Evolutionary conservation across 2,797 vertebrate species (phyloP).

Genomic region (Adrianichthys oophorus): DNA sequence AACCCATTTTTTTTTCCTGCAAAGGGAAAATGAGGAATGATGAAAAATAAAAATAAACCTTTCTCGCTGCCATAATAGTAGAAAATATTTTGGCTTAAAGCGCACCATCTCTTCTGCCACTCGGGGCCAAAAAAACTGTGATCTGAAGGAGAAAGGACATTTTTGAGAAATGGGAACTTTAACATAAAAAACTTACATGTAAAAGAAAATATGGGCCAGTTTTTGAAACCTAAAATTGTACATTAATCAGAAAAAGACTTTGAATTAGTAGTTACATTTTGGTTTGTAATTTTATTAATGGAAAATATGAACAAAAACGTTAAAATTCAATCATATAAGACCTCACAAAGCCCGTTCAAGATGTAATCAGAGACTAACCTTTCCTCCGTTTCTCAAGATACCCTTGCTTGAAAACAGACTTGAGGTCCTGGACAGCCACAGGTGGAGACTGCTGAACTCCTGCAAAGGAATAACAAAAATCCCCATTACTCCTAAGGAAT

Average conservation of each 20-base stretch:
- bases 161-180: too few species aligned
- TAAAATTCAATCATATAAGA: too few species aligned
- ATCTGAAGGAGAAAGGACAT: slow-evolving; percentile 71
- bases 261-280: too few species aligned
- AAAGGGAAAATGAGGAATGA: not conserved
- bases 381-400: slow-evolving; percentile 97
- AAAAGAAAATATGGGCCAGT: too few species aligned
- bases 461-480: slow-evolving; percentile 39
- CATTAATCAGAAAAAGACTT: too few species aligned
- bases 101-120: slow-evolving; percentile 98
- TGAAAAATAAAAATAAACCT: slow-evolving; percentile 72
- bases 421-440: slow-evolving; percentile 90
- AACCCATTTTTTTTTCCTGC: not conserved
- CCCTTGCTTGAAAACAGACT: slow-evolving; percentile 86
- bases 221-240: too few species aligned
- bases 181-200: too few species aligned
- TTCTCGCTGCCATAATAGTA: slow-evolving; percentile 97
- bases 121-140: slow-evolving; percentile 96
- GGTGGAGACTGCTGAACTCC: slow-evolving; percentile 84
- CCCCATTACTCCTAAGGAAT: slow-evolving; percentile 2
- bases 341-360: too few species aligned
- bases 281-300: too few species aligned
- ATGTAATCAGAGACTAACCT: slow-evolving; percentile 69
- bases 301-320: too few species aligned
- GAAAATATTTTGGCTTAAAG: slow-evolving; percentile 86